Evolutionary conservation across 37 sponge, comb jelly and placozoan species (phyloP), one percentile per base, ranked within the genome.

Genomic region (Oopsacas minuta): DNA sequence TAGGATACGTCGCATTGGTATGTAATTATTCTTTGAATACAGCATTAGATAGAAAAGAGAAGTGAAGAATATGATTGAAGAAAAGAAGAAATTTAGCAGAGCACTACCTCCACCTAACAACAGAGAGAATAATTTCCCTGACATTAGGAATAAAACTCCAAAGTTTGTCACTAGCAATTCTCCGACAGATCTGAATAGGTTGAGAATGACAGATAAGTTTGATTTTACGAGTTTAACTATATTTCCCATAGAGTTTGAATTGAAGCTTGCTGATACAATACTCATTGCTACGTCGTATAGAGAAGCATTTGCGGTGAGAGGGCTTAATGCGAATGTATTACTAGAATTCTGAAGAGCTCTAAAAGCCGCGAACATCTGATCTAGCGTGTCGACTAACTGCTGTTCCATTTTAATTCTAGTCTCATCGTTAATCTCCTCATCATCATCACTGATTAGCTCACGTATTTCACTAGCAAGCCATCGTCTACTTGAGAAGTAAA

Each of bases 31-130:
- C 37, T 87, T 88, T 1, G 99, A 94, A 82, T 87, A 85, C 39
- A 46, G 81, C 82, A 97, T 86, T 53, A 97, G 85, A 86, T 94
- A 97, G 85, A 91, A 97, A 38, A 97, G 88, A n/a, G 99, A 87
- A 0, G 95, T 91, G 83, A 97, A 46, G 88, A 97, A 97, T 15
- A 97, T 87, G 81, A 97, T 34, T n/a, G 39, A 37, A 82, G 75
- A 28, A 36, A 85, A 49, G 35, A 85, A 52, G 86, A 85, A 85
- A 36, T 85, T 85, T 15, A 85, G 32, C 36, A 85, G 38, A 1
- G 53, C 86, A 1, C 35, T 85, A 0, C 86, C 86, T 22, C 86
- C 81, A 1, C 86, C 81, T 1, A 85, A 10, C 38, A 85, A 35
- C 28, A 36, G 39, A 37, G 86, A 85, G 38, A 85, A 1, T 1